phyloP scores from a whole-genome alignment of 2,888 invertebrate species.

The Iselma pallidipennis region DNA sequence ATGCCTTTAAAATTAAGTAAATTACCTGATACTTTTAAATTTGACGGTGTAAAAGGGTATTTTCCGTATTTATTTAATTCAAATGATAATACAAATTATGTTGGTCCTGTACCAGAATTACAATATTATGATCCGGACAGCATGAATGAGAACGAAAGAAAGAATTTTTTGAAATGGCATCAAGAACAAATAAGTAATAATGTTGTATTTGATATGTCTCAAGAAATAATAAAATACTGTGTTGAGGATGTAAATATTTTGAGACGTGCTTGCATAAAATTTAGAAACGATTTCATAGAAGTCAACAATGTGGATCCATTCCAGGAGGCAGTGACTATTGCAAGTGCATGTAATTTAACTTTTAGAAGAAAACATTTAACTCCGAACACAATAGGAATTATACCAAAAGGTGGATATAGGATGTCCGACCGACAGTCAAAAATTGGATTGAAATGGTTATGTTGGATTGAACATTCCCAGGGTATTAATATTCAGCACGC shows the following conservation, averaged over 20 bases:
- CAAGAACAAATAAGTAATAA: constrained; percentile 9
- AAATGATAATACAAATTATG: constrained; percentile 34
- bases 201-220: constrained; percentile 23
- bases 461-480: too few relatives aligned
- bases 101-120: constrained; percentile 27
- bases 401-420: constrained; percentile 11
- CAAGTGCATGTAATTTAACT: constrained; percentile 14
- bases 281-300: constrained; percentile 10
- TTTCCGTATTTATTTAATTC: constrained; percentile 24
- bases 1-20: constrained; percentile 7
- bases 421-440: constrained; percentile 6
- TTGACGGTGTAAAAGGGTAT: constrained; percentile 14
- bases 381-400: constrained; percentile 6
- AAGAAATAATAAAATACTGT: constrained; percentile 20
- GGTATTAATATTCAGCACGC: too few relatives aligned
- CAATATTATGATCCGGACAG: constrained; percentile 31
- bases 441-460: constrained; percentile 13
- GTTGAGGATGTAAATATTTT: constrained; percentile 19
- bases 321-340: constrained; percentile 15
- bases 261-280: constrained; percentile 11
- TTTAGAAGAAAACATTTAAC: constrained; percentile 15
- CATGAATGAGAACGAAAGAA: constrained; percentile 23
- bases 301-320: constrained; percentile 17
- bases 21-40: constrained; percentile 17
- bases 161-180: constrained; percentile 34